phyloP scores from a whole-genome alignment of 2,797 vertebrate genomes.

The Rhinella marina region DNA sequence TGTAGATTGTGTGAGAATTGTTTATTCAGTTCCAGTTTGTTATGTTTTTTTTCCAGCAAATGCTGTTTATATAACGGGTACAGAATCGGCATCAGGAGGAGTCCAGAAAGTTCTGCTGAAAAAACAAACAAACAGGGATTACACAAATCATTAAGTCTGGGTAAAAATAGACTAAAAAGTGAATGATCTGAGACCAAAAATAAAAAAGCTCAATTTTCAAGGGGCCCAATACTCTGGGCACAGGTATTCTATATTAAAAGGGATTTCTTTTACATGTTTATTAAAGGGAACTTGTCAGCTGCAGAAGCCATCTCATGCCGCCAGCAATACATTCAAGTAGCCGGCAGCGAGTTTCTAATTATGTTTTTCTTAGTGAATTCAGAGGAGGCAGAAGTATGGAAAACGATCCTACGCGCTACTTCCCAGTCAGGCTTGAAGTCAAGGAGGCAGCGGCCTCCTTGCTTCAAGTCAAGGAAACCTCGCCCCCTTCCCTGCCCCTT shows the following conservation, averaged over 20 bases:
- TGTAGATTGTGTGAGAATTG: constrained; percentile 36
- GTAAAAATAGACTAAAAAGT: constrained; percentile 10
- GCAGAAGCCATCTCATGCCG: too few species aligned
- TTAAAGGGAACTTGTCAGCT: too few species aligned
- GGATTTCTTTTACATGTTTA: background rate
- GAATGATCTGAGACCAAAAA: background rate
- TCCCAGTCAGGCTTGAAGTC: too few species aligned
- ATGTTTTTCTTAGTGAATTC: too few species aligned
- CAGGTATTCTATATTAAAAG: background rate
- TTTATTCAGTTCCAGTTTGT: constrained; percentile 45
- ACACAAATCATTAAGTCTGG: background rate
- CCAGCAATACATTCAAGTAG: too few species aligned
- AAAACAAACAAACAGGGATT: constrained; percentile 22
- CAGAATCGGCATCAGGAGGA: constrained; percentile 22
- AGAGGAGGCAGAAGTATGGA: too few species aligned
- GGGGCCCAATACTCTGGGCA: background rate
- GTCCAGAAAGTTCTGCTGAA: constrained; percentile 26
- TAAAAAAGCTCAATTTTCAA: background rate
- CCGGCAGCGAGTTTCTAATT: too few species aligned
- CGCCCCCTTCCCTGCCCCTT: too few species aligned
- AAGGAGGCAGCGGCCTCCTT: too few species aligned
- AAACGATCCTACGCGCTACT: too few species aligned
- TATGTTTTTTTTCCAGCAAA: constrained; percentile 40
- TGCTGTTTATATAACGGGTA: constrained; percentile 36
- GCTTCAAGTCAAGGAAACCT: too few species aligned